Conservation (phyloP, 2,113 vertebrate genomes). For the Desmodus rotundus region DNA sequence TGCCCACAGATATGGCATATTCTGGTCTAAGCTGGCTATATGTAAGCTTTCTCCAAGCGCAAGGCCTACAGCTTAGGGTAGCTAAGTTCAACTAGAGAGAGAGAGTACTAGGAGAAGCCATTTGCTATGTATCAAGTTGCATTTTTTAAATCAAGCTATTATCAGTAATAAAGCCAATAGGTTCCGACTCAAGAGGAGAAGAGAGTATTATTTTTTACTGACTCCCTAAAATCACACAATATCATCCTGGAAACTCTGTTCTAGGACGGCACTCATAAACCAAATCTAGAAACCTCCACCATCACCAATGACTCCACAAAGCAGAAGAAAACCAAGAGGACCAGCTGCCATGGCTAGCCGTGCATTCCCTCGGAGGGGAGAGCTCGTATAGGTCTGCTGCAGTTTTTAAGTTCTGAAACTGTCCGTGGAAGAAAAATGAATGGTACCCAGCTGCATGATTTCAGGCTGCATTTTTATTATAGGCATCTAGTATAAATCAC, state of each 20-base stretch:
- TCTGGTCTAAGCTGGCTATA: background rate
- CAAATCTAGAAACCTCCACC: background rate
- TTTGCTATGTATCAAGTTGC: background rate
- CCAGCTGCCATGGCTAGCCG: background rate
- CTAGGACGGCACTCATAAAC: background rate
- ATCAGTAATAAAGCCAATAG: background rate
- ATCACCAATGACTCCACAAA: background rate
- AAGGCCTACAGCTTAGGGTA: background rate
- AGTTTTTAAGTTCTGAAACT: conserved; percentile 47
- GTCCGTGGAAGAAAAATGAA: conserved; percentile 55
- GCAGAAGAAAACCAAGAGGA: background rate
- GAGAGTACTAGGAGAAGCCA: background rate
- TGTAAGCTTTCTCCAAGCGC: background rate
- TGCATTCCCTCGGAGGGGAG: background rate
- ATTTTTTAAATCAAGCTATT: background rate
- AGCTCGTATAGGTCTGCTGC: background rate
- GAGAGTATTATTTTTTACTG: background rate
- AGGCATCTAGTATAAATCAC: conserved; percentile 61
- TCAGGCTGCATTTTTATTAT: conserved; percentile 66
- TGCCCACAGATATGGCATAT: background rate
- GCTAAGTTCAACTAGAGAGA: background rate
- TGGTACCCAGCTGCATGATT: conserved; percentile 58
- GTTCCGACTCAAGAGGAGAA: background rate
- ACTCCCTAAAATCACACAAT: background rate
- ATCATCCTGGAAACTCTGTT: conserved; percentile 1